Evolutionary conservation across 1,140 invertebrate genomes (phyloP).

Genomic region (Drosophila baimaii): DNA sequence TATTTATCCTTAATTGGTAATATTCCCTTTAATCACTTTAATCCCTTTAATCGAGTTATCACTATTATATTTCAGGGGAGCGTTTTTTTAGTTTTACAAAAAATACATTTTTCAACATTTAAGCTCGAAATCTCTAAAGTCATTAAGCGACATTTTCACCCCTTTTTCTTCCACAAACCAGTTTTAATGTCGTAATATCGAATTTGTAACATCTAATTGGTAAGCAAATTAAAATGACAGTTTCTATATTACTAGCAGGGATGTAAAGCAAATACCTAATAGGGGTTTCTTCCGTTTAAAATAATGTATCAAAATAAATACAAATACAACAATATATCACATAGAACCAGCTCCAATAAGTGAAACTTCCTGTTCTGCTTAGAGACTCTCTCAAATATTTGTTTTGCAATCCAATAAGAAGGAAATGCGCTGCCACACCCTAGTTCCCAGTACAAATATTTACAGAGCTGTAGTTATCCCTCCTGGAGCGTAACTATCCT

Average conservation of each 20-base stretch:
- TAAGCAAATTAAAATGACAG: not conserved
- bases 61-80: not conserved
- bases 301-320: too few relatives aligned
- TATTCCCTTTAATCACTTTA: not conserved
- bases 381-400: not conserved
- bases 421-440: not conserved
- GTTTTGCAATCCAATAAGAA: not conserved
- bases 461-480: constrained; percentile 3
- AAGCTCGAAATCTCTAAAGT: not conserved
- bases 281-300: not conserved
- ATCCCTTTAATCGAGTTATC: not conserved
- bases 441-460: constrained; percentile 20
- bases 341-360: not conserved
- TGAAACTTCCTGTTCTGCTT: not conserved
- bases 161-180: not conserved
- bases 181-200: not conserved
- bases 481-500: constrained; percentile 28
- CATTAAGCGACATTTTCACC: not conserved
- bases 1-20: not conserved
- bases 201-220: not conserved
- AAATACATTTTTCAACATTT: not conserved
- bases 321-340: not conserved
- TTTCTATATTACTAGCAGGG: not conserved
- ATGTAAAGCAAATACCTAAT: not conserved
- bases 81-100: not conserved